Conservation (phyloP, 2,888 invertebrate genomes). For the Caenorhabditis uteleia region DNA sequence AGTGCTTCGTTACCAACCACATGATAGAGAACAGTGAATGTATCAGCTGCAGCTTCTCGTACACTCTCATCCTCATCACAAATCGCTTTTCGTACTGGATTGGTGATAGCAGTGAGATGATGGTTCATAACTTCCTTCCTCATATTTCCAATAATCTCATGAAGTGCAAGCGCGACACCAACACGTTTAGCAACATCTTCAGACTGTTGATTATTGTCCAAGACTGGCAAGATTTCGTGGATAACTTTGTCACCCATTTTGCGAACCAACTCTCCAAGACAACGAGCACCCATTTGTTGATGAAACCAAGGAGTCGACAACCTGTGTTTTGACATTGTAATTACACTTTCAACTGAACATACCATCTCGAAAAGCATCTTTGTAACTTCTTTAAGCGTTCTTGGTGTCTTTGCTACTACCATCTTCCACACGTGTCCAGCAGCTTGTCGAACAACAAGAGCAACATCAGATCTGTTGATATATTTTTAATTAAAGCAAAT, state of each 20-base stretch:
- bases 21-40: slow-evolving; percentile 92
- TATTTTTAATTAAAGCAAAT: no score
- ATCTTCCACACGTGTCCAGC: slow-evolving; percentile 99
- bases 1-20: slow-evolving; percentile 88
- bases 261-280: slow-evolving; percentile 92
- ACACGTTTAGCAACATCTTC: slow-evolving; percentile 92
- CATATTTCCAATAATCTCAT: slow-evolving; percentile 96
- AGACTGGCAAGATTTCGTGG: slow-evolving; percentile 82
- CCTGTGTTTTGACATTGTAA: no score
- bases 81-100: slow-evolving; percentile 89
- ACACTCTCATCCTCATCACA: slow-evolving; percentile 78
- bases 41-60: slow-evolving; percentile 90
- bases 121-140: slow-evolving; percentile 74
- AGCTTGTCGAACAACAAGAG: slow-evolving; percentile 93
- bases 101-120: slow-evolving; percentile 72
- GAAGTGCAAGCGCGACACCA: slow-evolving; percentile 93
- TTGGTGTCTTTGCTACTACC: slow-evolving; percentile 95
- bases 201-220: slow-evolving; percentile 89
- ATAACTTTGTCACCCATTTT: slow-evolving; percentile 90
- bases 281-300: slow-evolving; percentile 91
- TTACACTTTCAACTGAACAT: no score
- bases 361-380: slow-evolving; percentile 90
- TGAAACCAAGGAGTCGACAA: slow-evolving; percentile 88
- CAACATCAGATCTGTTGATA: slow-evolving; percentile 94
- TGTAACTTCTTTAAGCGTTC: slow-evolving; percentile 92